Evolutionary conservation across 2,113 vertebrate genomes (phyloP).

Genomic region (Oncorhynchus tshawytscha): DNA sequence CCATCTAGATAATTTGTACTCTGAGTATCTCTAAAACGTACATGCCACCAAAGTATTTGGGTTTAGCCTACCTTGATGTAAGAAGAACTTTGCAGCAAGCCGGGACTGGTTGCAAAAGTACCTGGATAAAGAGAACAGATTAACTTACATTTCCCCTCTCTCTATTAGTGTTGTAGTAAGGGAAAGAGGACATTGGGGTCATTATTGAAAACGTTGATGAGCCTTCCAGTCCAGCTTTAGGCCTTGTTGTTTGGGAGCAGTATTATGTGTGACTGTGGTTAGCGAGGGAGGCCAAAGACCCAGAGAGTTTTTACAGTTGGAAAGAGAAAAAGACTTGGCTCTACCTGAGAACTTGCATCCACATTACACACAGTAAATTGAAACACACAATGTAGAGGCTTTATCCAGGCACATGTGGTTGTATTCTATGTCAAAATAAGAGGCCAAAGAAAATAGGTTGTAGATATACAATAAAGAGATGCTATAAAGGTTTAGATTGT

Average conservation of each 20-base stretch:
- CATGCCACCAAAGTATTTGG: not conserved
- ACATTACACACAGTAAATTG: constrained; percentile 28
- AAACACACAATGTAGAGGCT: constrained; percentile 11
- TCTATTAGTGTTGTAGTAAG: constrained; percentile 26
- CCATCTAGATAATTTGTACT: not conserved
- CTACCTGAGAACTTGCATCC: constrained; percentile 14
- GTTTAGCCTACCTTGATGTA: not conserved
- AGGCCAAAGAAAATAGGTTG: not conserved
- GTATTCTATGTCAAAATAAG: not conserved
- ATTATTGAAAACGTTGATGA: constrained; percentile 27
- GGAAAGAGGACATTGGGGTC: not conserved
- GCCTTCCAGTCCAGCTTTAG: constrained; percentile 33
- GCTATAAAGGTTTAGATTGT: too few species aligned
- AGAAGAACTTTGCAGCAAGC: constrained; percentile 20
- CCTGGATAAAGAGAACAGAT: constrained; percentile 6
- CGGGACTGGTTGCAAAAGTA: constrained; percentile 16
- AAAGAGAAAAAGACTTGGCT: constrained; percentile 31
- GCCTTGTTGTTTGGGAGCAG: not conserved
- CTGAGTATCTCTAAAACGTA: not conserved
- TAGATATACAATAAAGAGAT: not conserved
- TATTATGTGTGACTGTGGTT: constrained; percentile 24
- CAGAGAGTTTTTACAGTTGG: constrained; percentile 53
- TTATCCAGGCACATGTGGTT: not conserved
- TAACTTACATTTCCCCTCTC: constrained; percentile 7
- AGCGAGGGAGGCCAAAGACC: constrained; percentile 33